Evolutionary conservation across 2,888 invertebrate genomes (phyloP), one percentile per base, ranked within the genome.

Genomic region (Volucella inflata): DNA sequence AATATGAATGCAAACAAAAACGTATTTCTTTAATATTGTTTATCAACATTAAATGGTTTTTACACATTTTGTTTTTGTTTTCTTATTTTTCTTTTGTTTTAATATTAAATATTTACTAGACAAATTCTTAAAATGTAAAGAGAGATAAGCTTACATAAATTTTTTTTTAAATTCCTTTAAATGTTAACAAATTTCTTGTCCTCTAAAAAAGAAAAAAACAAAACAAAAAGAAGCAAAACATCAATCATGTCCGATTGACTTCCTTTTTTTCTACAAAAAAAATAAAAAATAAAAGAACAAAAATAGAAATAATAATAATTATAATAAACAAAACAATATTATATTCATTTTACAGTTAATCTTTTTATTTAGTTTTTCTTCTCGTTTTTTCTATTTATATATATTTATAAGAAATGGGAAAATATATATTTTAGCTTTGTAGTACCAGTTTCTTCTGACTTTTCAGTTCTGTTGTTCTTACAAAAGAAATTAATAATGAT

Each of bases 341-440:
- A 46, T 10, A 55, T 80, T 46, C 48, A 57, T 70, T 79, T 67
- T 53, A 70, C 71, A 75, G 46, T 62, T 65, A 67, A 67, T 64
- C 38, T 76, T 71, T 87, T 78, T 87, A 79, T 82, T 87, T 71
- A 71, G 71, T 44, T 85, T 82, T 70, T 70, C 50, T 75, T 51
- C 79, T 84, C 57, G 59, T 83, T 79, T 74, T 82, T 75, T 59
- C 57, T 75, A 30, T 30, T 6, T 30, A 30, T 30, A 30, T 74
- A 62, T 72, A 42, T 62, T 60, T 87, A 78, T 87, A 21, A 80
- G 79, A 77, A 85, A 71, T 75, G 72, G 83, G 87, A 82, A 82
- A 87, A 82, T 83, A 87, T 81, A 79, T 75, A 36, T 79, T 53
- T 70, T 79, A 83, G 75, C 75, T 80, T 79, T 67, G 75, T 65